Conservation (phyloP, 2,113 vertebrate species). For the Sorex araneus region DNA sequence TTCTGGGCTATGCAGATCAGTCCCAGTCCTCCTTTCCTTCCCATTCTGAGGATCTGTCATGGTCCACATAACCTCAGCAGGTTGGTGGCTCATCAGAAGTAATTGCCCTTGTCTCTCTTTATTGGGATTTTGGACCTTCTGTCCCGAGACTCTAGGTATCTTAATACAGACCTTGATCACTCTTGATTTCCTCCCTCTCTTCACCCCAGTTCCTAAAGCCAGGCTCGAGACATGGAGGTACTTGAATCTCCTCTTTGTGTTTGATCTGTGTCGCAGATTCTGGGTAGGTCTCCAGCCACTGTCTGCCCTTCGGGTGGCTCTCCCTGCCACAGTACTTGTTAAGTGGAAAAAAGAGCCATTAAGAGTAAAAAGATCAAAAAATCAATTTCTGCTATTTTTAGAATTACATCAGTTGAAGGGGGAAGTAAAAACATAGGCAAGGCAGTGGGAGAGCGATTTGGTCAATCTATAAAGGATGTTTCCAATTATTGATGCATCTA, state of each 20-base stretch:
- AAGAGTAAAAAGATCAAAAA: constrained; percentile 35
- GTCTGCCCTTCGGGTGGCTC: neutral
- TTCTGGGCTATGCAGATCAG: neutral
- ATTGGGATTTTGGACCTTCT: neutral
- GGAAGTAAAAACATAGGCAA: constrained; percentile 28
- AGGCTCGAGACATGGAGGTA: neutral
- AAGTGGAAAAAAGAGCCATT: constrained; percentile 42
- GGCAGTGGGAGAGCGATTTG: neutral
- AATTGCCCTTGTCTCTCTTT: neutral
- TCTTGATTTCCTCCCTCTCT: neutral
- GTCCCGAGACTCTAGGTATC: neutral
- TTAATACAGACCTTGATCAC: constrained; percentile 37
- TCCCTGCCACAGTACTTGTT: neutral
- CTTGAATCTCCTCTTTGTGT: constrained; percentile 39
- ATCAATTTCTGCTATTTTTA: constrained; percentile 66
- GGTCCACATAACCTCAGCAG: neutral
- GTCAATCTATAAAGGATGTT: constrained; percentile 55
- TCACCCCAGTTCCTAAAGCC: neutral
- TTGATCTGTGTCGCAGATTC: neutral
- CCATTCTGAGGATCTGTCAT: neutral
- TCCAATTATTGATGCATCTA: constrained; percentile 61
- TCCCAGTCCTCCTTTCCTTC: neutral
- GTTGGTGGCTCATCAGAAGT: neutral
- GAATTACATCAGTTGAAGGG: constrained; percentile 49
- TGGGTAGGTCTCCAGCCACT: constrained; percentile 16